Conservation (phyloP, 2,113 vertebrate species). For the Microcebus lehilahytsara region DNA sequence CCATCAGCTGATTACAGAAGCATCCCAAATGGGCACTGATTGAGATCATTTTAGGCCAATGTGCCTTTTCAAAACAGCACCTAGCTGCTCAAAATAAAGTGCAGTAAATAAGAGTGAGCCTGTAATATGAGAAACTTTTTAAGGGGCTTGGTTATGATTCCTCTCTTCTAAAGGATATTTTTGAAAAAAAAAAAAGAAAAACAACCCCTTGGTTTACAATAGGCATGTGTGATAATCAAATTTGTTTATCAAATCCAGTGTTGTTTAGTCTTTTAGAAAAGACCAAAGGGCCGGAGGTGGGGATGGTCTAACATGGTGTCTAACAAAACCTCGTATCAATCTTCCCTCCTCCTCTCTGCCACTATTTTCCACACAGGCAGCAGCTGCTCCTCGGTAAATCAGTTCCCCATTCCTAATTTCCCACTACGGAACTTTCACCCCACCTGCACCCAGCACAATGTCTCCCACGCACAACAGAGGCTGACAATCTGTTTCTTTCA, state of each 20-base stretch:
- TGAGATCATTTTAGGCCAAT: neutral
- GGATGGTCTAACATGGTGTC: neutral
- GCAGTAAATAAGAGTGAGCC: neutral
- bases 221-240: neutral
- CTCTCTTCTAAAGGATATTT: neutral
- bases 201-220: neutral
- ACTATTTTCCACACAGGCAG: neutral
- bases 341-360: neutral
- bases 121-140: neutral
- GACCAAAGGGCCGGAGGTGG: neutral
- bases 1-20: neutral
- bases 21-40: neutral
- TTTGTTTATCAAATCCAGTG: neutral
- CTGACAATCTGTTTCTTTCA: slow-evolving; percentile 23
- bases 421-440: neutral
- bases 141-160: neutral
- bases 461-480: neutral
- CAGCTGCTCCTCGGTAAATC: neutral
- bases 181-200: neutral
- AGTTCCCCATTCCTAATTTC: neutral
- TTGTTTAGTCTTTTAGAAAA: slow-evolving; percentile 18
- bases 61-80: neutral
- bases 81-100: neutral
- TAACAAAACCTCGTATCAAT: neutral
- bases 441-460: neutral